Base-by-base conservation (phyloP, 2,113 vertebrate species). In the Thomomys bottae region DNA sequence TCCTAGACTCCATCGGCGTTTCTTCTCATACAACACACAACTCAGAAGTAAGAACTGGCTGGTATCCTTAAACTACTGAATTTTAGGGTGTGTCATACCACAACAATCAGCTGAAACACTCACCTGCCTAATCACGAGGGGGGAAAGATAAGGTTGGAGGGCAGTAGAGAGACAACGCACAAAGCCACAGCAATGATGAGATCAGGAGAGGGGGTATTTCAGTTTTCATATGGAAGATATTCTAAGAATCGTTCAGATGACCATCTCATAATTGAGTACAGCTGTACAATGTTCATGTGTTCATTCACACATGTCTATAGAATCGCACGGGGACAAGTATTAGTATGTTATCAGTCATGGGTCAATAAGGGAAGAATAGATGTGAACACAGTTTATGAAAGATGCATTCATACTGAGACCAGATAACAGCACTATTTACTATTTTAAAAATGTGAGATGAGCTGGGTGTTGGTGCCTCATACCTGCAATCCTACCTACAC, bases 331-430 rank as follows among this genome's bases (percentile, higher is more conserved):
- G 24, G 34, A 3, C 28, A 28, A 30, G 14, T 1, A 32, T 9
- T 26, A 68, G 36, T 34, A 26, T 70, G 8, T 36, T n/a, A 63
- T 72, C 2, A 7, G 34, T 45, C 45, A 75, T 8, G 23, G 23
- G 30, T 5, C 71, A 61, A 5, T 42, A 26, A 92, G 70, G 40
- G 79, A 63, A 79, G 8, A 91, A 63, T 3, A 94, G 64, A 78
- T 54, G 15, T n/a, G 20, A 38, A 8, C 17, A 38, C 38, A 66
- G 54, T 36, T 67, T 18, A 67, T 7, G 59, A 45, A 88, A 45
- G 32, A 70, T 66, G 30, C 34, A 23, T 28, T 90, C 73, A 64
- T 66, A 36, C 84, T 61, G 81, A 94, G 54, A 85, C 63, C n/a
- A 75, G 36, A 49, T 45, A 76, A 30, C 24, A 57, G 24, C 49